Percentiles rank a stretch among this genome's conserved stretches.
phyloP scores from a whole-genome alignment of 2,113 vertebrate genomes.

The Grammomys dolichurus region DNA sequence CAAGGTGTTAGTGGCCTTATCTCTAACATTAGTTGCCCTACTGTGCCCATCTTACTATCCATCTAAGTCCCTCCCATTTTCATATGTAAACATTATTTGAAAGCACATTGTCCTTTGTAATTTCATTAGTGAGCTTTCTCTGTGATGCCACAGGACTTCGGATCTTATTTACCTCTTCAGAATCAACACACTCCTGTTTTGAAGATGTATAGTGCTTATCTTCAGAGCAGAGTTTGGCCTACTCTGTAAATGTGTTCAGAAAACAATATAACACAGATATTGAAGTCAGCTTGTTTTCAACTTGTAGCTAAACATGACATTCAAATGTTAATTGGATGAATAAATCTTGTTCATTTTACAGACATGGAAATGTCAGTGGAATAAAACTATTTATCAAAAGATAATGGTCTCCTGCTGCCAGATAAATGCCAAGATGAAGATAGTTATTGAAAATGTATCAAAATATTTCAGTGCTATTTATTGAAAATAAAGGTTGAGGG shows the following conservation, averaged over 20 bases:
- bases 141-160: not conserved
- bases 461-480: conserved; percentile 85
- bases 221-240: conserved; percentile 70
- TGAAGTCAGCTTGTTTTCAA: conserved; percentile 85
- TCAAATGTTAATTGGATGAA: conserved; percentile 89
- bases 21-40: conserved; percentile 30
- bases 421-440: conserved; percentile 88
- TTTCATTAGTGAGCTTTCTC: conserved; percentile 51
- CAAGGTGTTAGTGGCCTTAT: not conserved
- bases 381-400: conserved; percentile 86
- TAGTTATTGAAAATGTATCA: conserved; percentile 84
- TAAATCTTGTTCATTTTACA: conserved; percentile 89
- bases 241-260: conserved; percentile 78
- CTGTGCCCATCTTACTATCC: not conserved
- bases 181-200: not conserved
- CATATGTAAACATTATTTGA: conserved; percentile 47
- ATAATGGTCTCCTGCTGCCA: conserved; percentile 86
- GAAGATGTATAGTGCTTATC: conserved; percentile 9
- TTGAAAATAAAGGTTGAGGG: conserved; percentile 83
- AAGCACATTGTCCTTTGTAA: conserved; percentile 12
- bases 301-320: conserved; percentile 87
- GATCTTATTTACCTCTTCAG: not conserved
- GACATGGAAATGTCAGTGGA: conserved; percentile 87
- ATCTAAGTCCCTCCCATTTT: conserved; percentile 47
- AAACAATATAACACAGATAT: conserved; percentile 81